These are phyloP conservation scores for Karalla daura DNA, from an alignment of 2,797 vertebrate genomes.

Conservation along the genomic window DNA sequence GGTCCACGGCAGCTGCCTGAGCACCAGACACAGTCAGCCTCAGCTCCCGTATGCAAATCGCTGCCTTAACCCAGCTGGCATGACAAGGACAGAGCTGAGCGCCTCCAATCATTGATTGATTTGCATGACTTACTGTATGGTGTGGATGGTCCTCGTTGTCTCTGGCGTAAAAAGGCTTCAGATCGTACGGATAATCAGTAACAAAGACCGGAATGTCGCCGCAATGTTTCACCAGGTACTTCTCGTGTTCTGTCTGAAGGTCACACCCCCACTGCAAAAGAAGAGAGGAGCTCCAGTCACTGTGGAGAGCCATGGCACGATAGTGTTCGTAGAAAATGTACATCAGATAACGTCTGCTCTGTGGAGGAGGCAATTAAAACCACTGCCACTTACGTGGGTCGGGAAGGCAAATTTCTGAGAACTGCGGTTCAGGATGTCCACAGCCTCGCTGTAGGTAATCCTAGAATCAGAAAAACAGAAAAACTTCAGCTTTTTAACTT, in stretches of 20 bases:
- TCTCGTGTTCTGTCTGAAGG: slow-evolving; percentile 95
- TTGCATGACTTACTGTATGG: slow-evolving; percentile 86
- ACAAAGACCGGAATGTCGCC: slow-evolving; percentile 92
- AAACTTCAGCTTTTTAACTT: no score
- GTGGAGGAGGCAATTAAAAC: slow-evolving; percentile 8
- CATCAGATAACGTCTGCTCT: not conserved
- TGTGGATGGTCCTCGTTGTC: slow-evolving; percentile 89
- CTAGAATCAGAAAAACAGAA: slow-evolving; percentile 81
- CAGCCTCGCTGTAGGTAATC: slow-evolving; percentile 92
- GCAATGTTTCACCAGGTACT: slow-evolving; percentile 93
- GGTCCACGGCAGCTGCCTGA: slow-evolving; percentile 95
- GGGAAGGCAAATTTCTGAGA: slow-evolving; percentile 88
- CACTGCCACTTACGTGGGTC: slow-evolving; percentile 81
- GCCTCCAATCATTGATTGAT: slow-evolving; percentile 59
- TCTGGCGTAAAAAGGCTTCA: slow-evolving; percentile 97
- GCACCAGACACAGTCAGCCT: slow-evolving; percentile 40
- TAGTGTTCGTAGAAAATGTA: not conserved
- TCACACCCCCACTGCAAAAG: slow-evolving; percentile 92
- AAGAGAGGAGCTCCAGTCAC: slow-evolving; percentile 38
- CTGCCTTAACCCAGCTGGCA: slow-evolving; percentile 20
- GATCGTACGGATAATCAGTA: slow-evolving; percentile 90
- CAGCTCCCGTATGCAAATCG: slow-evolving; percentile 54
- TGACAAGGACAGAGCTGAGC: slow-evolving; percentile 26
- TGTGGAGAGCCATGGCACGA: not conserved
- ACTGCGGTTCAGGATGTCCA: slow-evolving; percentile 89